phyloP scores from a whole-genome alignment of 2,113 vertebrate genomes.

The Callospermophilus lateralis region DNA sequence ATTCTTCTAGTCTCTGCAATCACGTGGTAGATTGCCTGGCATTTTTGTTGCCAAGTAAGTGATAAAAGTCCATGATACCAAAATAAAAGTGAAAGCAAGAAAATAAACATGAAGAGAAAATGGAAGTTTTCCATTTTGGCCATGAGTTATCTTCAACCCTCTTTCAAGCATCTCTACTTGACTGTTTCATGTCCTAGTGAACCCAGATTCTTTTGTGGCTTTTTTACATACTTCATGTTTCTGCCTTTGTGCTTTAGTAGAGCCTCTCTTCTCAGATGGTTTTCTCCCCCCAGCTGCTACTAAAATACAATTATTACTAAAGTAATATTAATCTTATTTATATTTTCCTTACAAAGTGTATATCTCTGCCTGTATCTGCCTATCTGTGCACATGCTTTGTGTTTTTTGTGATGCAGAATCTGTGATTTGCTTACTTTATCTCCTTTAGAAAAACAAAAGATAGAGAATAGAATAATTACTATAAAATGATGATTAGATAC shows the following conservation, averaged over 20 bases:
- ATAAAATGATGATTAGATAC: background rate
- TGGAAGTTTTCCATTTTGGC: background rate
- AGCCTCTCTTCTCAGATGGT: background rate
- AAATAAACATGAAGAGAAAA: background rate
- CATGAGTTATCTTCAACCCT: background rate
- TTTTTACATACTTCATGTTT: background rate
- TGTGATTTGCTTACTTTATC: background rate
- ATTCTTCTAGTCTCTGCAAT: background rate
- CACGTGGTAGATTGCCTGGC: background rate
- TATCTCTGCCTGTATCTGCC: background rate
- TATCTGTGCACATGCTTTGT: background rate
- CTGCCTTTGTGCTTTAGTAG: background rate
- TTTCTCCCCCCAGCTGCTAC: background rate
- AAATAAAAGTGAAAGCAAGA: background rate
- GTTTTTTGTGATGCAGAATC: background rate
- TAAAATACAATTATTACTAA: background rate
- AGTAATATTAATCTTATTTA: background rate
- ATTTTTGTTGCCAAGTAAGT: background rate
- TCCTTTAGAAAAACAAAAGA: background rate
- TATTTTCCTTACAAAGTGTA: background rate
- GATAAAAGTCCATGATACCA: background rate
- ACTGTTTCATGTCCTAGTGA: background rate
- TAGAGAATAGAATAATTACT: background rate
- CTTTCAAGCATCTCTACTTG: background rate
- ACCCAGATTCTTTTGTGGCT: background rate